These are phyloP conservation scores for Hydra vulgaris DNA, from an alignment of 30 jellyfish, hydroid and myxozoan genomes.

Conservation along the genomic window DNA sequence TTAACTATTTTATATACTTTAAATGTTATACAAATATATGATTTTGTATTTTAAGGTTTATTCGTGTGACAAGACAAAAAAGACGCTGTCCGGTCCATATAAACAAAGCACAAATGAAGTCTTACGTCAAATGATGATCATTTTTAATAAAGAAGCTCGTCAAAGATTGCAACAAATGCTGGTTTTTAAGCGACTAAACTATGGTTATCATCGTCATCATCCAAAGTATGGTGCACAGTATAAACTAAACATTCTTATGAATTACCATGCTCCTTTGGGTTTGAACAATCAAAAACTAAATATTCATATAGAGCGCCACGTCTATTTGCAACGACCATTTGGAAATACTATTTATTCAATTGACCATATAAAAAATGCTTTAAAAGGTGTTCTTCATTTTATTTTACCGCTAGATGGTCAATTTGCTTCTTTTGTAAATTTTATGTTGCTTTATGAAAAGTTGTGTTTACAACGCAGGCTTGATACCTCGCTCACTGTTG, in stretches of 20 bases:
- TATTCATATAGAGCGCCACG: conserved; percentile 95
- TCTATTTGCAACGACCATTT: conserved; percentile 86
- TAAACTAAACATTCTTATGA: conserved; percentile 82
- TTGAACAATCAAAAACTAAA: conserved; percentile 85
- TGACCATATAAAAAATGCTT: conserved; percentile 19
- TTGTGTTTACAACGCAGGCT: conserved; percentile 39
- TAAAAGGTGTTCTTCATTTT: conserved; percentile 25
- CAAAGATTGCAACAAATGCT: conserved; percentile 75
- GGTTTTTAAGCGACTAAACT: conserved; percentile 84
- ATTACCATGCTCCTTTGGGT: conserved; percentile 96
- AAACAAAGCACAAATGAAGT: conserved; percentile 87
- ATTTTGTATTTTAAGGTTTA: conserved; percentile 9
- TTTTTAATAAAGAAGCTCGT: conserved; percentile 82
- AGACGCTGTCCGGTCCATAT: conserved; percentile 75
- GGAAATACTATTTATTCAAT: conserved; percentile 71
- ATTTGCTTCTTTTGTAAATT: conserved; percentile 46
- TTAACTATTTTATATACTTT: too few relatives aligned
- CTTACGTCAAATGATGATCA: conserved; percentile 85
- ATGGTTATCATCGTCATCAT: conserved; percentile 80
- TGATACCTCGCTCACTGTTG: conserved; percentile 34
- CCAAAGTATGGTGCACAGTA: conserved; percentile 86
- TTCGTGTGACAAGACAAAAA: conserved; percentile 66
- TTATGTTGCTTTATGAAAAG: conserved; percentile 52
- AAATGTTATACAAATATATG: too few relatives aligned
- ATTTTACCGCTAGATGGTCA: conserved; percentile 92